These are phyloP conservation scores for Leptothorax acervorum DNA, from an alignment of 2,888 invertebrate genomes.

Conservation along the genomic window DNA sequence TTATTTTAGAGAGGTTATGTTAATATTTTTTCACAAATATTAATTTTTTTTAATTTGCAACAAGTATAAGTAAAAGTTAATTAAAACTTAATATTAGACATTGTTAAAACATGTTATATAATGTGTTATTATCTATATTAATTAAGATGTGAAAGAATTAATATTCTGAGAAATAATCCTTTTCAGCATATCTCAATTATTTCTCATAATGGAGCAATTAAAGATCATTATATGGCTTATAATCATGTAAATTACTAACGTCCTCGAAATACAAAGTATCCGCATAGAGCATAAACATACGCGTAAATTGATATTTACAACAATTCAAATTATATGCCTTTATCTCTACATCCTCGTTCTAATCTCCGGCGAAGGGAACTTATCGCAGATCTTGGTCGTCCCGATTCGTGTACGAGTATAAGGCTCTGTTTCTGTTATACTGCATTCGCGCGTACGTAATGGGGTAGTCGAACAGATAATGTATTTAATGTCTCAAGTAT, in stretches of 20 bases:
- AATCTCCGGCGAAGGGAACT: constrained; percentile 15
- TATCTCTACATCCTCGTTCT: constrained; percentile 31
- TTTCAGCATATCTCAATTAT: constrained; percentile 19
- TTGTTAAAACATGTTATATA: background rate
- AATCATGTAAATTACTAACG: constrained; percentile 54
- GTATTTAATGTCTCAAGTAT: constrained; percentile 62
- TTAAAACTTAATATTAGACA: background rate
- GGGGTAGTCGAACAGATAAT: constrained; percentile 52
- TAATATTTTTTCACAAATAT: background rate
- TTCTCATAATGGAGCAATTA: constrained; percentile 50
- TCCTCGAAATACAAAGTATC: constrained; percentile 23
- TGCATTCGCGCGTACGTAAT: constrained; percentile 53
- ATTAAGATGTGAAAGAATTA: constrained; percentile 35
- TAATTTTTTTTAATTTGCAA: background rate
- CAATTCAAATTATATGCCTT: constrained; percentile 29
- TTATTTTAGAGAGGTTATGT: background rate
- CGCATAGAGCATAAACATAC: constrained; percentile 2
- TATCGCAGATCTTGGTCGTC: constrained; percentile 23
- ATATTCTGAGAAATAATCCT: constrained; percentile 9
- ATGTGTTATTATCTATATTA: constrained; percentile 13
- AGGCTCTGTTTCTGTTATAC: constrained; percentile 20
- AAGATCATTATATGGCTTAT: constrained; percentile 36
- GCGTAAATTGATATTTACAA: constrained; percentile 32
- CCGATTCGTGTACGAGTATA: background rate
- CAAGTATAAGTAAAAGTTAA: background rate